Evolutionary conservation across 92 coral and sea anemone genomes (phyloP), one percentile per base, ranked within the genome.

Genomic region (Plumapathes pennacea): DNA sequence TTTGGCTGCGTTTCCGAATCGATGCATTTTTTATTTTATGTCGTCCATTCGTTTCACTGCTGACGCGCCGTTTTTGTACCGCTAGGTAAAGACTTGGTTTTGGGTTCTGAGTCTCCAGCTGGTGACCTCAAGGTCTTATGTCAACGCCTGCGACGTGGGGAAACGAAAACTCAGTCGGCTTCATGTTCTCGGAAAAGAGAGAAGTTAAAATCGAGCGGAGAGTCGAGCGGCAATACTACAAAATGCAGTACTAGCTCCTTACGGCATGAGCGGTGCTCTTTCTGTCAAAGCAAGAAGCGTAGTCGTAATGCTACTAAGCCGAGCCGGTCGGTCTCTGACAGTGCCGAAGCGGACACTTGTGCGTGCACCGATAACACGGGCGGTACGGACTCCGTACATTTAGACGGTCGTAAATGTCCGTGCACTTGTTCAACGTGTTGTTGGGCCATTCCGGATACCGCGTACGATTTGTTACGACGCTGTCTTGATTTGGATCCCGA

Each of bases 31-130:
- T n/a, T n/a, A n/a, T n/a, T n/a, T n/a, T n/a, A n/a, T n/a, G n/a
- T n/a, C n/a, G n/a, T n/a, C n/a, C n/a, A n/a, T n/a, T n/a, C n/a
- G n/a, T n/a, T n/a, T n/a, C n/a, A n/a, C n/a, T n/a, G n/a, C n/a
- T n/a, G n/a, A n/a, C n/a, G n/a, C n/a, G n/a, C n/a, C n/a, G n/a
- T n/a, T n/a, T n/a, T n/a, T n/a, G n/a, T n/a, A n/a, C n/a, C n/a
- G n/a, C n/a, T n/a, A 92, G 98, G 96, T 17, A 92, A 92, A 71
- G 96, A 92, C 60, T 67, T 92, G 53, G 71, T 77, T 22, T 36
- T 71, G 34, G 84, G 68, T 42, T 57, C 80, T 22, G 83, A 79
- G 24, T 67, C 58, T 46, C 91, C 96, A 13, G 66, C 83, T 41
- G 80, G 77, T 28, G 80, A 81, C 56, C 77, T 92, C 13, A 88